A percentile compares a stretch with the other conserved stretches of the same genome.
These are phyloP conservation scores for Hoplostethus mediterraneus DNA, from an alignment of 2,797 vertebrate genomes.

Conservation along the genomic window DNA sequence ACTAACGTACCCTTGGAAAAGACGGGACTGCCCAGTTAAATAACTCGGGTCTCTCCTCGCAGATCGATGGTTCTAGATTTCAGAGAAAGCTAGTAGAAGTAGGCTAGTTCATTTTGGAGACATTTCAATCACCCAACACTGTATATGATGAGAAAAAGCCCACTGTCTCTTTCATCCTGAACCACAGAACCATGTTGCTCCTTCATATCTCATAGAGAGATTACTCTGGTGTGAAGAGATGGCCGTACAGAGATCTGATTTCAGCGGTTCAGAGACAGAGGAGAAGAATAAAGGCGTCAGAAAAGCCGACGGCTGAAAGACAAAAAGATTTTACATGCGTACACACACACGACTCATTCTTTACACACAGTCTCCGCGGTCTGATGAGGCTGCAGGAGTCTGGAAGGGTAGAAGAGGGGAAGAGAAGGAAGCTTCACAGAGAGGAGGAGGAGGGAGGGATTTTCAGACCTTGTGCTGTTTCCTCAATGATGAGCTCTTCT, in stretches of 20 bases:
- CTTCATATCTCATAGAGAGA: conserved; percentile 51
- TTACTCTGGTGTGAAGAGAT: conserved; percentile 51
- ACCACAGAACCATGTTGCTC: conserved; percentile 21
- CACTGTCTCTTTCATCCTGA: conserved; percentile 41
- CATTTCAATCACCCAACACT: too few relatives aligned
- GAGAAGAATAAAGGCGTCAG: conserved; percentile 11
- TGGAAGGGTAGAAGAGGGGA: background rate
- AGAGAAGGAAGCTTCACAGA: background rate
- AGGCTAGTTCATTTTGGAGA: too few relatives aligned
- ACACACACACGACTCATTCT: background rate
- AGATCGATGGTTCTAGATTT: too few relatives aligned
- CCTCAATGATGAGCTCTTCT: conserved; percentile 50
- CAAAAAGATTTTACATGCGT: background rate
- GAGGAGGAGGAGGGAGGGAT: background rate
- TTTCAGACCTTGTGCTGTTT: conserved; percentile 18
- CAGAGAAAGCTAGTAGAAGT: too few relatives aligned
- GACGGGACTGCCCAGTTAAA: too few relatives aligned
- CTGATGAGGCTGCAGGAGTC: background rate
- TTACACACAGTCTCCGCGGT: background rate
- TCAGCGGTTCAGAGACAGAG: background rate
- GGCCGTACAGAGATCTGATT: conserved; percentile 41
- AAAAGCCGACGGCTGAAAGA: background rate
- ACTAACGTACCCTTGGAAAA: too few relatives aligned
- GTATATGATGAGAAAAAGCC: too few relatives aligned
- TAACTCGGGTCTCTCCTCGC: too few relatives aligned